Evolutionary conservation across 2,797 vertebrate genomes (phyloP).

Genomic region (Parauchenoglanis ngamensis): DNA sequence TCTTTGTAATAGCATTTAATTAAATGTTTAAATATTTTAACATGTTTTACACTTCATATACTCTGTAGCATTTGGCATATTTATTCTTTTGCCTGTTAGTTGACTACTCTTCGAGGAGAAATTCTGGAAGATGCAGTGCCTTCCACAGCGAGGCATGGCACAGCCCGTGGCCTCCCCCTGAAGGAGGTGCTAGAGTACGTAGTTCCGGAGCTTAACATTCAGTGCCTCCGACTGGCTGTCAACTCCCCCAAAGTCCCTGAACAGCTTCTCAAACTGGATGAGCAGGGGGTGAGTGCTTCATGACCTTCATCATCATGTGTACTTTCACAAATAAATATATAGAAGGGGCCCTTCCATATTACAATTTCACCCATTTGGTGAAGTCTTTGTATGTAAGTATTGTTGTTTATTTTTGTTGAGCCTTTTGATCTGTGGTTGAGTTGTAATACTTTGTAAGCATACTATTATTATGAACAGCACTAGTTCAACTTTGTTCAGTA

Average conservation of each 20-base stretch:
- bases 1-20: background rate
- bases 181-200: constrained; percentile 96
- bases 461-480: background rate
- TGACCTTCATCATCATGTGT: background rate
- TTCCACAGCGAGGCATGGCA: constrained; percentile 92
- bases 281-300: constrained; percentile 88
- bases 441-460: background rate
- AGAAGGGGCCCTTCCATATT: background rate
- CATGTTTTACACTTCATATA: background rate
- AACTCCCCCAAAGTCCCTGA: constrained; percentile 90
- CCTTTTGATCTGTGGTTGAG: background rate
- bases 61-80: background rate
- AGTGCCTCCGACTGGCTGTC: constrained; percentile 87
- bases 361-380: background rate
- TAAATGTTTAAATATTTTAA: too few relatives aligned
- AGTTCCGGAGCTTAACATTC: constrained; percentile 90
- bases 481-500: background rate
- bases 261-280: constrained; percentile 94
- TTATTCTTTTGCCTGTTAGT: constrained; percentile 66
- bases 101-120: constrained; percentile 91
- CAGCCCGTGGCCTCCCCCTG: constrained; percentile 89
- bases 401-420: background rate
- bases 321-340: too few relatives aligned
- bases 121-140: constrained; percentile 96
- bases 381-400: background rate